Conservation (phyloP, 2,888 invertebrate genomes). For the Bembecia ichneumoniformis region DNA sequence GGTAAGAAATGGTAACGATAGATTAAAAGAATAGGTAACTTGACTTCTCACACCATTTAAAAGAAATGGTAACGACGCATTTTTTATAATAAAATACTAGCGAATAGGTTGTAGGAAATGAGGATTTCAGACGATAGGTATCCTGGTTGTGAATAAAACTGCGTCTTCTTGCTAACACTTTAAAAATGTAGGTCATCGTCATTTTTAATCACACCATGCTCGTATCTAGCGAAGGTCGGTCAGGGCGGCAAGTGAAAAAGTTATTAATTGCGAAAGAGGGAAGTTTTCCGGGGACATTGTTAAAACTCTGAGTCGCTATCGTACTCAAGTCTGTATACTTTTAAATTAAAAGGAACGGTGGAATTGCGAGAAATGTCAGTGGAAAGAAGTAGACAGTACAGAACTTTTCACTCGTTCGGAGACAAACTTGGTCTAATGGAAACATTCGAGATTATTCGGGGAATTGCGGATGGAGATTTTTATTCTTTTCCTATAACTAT, state of each 20-base stretch:
- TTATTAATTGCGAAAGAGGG: constrained; percentile 1
- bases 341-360: constrained; percentile 3
- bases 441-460: too few relatives aligned
- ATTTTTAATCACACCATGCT: background rate
- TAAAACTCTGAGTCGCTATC: background rate
- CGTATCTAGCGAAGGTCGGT: background rate
- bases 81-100: too few relatives aligned
- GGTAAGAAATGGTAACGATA: too few relatives aligned
- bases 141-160: too few relatives aligned
- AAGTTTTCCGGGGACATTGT: constrained; percentile 1
- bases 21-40: too few relatives aligned
- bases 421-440: too few relatives aligned
- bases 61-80: too few relatives aligned
- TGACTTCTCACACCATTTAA: too few relatives aligned
- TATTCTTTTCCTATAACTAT: background rate
- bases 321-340: constrained; percentile 3
- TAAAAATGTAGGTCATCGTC: background rate
- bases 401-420: background rate
- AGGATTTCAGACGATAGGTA: too few relatives aligned
- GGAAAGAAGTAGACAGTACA: background rate
- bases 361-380: background rate
- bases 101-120: too few relatives aligned
- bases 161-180: too few relatives aligned
- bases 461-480: background rate
- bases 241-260: constrained; percentile 1